Percentiles rank a stretch among this genome's conserved stretches.
Evolutionary conservation across 2,797 vertebrate species (phyloP).

Genomic region (Nasua narica): DNA sequence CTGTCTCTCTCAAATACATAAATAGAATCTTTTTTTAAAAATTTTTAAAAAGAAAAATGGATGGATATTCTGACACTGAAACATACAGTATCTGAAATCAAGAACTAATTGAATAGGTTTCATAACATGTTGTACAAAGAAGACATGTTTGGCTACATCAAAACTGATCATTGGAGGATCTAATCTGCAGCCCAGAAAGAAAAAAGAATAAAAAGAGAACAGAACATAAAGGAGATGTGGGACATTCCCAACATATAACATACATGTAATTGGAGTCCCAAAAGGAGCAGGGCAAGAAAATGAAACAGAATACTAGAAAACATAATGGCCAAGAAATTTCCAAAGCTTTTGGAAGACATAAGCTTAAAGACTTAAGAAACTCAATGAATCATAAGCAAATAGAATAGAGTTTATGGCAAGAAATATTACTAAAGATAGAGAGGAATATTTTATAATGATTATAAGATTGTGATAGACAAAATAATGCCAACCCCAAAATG

Average conservation of each 20-base stretch:
- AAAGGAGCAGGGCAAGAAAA: not conserved
- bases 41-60: not conserved
- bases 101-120: not conserved
- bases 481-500: not conserved
- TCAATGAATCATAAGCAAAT: not conserved
- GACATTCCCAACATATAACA: not conserved
- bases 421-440: not conserved
- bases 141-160: not conserved
- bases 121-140: not conserved
- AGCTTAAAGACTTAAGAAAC: not conserved
- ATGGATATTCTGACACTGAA: not conserved
- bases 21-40: no score
- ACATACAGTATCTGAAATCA: not conserved
- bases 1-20: no score
- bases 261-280: not conserved
- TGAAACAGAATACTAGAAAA: not conserved
- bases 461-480: not conserved
- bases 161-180: not conserved
- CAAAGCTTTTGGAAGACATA: not conserved
- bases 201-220: not conserved
- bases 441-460: not conserved
- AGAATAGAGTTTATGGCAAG: not conserved
- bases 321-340: not conserved
- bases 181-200: not conserved
- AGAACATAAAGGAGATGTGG: not conserved